These are phyloP conservation scores for Numida meleagris DNA, from an alignment of 2,113 vertebrate species.

Conservation along the genomic window DNA sequence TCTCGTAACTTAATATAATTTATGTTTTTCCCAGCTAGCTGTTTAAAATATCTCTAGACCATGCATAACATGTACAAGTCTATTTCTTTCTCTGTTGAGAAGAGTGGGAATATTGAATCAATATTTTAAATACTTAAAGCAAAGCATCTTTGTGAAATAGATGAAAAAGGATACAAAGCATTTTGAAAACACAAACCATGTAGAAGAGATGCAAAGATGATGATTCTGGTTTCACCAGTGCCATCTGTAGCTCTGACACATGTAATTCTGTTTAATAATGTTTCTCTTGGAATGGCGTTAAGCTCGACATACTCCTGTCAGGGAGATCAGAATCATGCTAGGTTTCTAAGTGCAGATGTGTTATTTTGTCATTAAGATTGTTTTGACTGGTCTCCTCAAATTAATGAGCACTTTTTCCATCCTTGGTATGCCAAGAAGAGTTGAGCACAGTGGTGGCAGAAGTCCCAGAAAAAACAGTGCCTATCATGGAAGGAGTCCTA, in stretches of 20 bases:
- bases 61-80: background rate
- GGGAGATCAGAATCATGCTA: background rate
- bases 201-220: background rate
- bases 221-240: background rate
- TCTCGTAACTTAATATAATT: conserved; percentile 68
- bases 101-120: background rate
- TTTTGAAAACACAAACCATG: background rate
- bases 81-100: background rate
- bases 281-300: background rate
- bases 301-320: background rate
- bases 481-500: conserved; percentile 1
- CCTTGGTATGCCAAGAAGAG: background rate
- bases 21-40: conserved; percentile 52
- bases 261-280: background rate
- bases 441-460: conserved; percentile 62
- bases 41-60: conserved; percentile 51
- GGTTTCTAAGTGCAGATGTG: background rate
- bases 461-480: conserved; percentile 51
- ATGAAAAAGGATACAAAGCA: background rate
- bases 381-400: conserved; percentile 47
- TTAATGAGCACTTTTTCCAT: conserved; percentile 5
- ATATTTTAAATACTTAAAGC: conserved; percentile 3
- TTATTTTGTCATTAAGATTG: conserved; percentile 52
- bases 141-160: background rate
- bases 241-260: conserved; percentile 14